Evolutionary conservation across 2,888 invertebrate species (phyloP), one percentile per base, ranked within the genome.

Genomic region (Machimus rusticus): DNA sequence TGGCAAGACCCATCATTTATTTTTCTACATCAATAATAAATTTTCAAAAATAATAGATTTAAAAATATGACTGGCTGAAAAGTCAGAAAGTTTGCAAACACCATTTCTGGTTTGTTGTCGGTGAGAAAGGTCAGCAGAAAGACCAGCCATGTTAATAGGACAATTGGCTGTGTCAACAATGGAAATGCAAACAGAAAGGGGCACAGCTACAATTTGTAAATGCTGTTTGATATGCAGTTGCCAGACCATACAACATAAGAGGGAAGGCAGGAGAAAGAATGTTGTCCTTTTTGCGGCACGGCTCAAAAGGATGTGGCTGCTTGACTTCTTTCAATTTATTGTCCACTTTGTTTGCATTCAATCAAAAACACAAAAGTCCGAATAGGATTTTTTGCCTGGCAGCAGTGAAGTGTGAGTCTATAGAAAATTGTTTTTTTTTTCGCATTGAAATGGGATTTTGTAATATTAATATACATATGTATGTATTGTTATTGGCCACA

Each of bases 11-110:
- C 57, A 66, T 66, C 19, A 28, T 66, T 66, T 66, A 66, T 66
- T 66, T 66, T 66, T 14, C 66, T 23, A 12, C 66, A 66, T 28
- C 8, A 66, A 23, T 1, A 12, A 31, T 79, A 37, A 79, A 51
- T 79, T 79, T 79, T 79, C 55, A 76, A 79, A 46, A 79, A 55
- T 79, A 34, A 51, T 51, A 16, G 51, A 79, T 79, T 78, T 51
- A 12, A 14, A 39, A 79, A 79, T 78, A 78, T 79, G 79, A 79
- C 51, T 51, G 31, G 16, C 51, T 12, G 16, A 16, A 51, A 51
- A 6, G 39, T 43, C 19, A 31, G 3, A 28, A 79, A 79, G 79
- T 51, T 79, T 79, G 79, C 79, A 79, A 79, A 79, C 51, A 79
- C 12, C 28, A 9, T n/a, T 19, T 55, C 9, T 14, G 12, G 19